Evolutionary conservation across 2,113 vertebrate species (phyloP), one percentile per base, ranked within the genome.

Genomic region (Reinhardtius hippoglossoides): DNA sequence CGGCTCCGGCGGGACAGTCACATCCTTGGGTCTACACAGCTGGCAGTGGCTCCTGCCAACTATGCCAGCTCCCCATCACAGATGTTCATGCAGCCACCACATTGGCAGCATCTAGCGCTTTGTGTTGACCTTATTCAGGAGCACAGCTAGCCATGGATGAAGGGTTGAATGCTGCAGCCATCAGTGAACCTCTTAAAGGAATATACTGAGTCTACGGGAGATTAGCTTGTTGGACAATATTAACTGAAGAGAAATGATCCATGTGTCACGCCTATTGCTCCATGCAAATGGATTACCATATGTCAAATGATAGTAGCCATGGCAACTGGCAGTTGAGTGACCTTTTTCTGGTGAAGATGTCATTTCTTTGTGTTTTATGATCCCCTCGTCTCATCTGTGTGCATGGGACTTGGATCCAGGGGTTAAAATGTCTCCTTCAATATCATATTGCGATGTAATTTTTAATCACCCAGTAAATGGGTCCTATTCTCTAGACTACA

Each of bases 21-120:
- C 75, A 88, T 88, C 83, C 84, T 87, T 82, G 73, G 81, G 82
- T 84, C 84, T 35, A 75, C 87, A 81, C 91, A 93, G 90, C 90
- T 91, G 89, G 83, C 83, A 42, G 26, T 23, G 4, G 42, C 27
- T 66, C 31, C 73, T 90, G 90, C 90, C 89, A 91, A 84, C 75
- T 54, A 81, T 52, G 54, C 73, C 80, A 71, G 82, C 82, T 84
- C 82, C 84, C 82, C 77, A 31, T 83, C 89, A 85, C 92, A 94
- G 92, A 92, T 92, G 90, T 89, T 90, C 71, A 37, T 77, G 80
- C 78, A 77, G 88, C 81, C 82, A 83, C 42, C 66, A 48, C 75
- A 68, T 70, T 86, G 84, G 82, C 86, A 86, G 71, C 42, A 20
- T 71, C 35, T 4, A 62, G 59, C 73, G 67, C 77, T 87, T 84